Conservation (phyloP, 2,113 vertebrate species). For the Amazona guildingii region DNA sequence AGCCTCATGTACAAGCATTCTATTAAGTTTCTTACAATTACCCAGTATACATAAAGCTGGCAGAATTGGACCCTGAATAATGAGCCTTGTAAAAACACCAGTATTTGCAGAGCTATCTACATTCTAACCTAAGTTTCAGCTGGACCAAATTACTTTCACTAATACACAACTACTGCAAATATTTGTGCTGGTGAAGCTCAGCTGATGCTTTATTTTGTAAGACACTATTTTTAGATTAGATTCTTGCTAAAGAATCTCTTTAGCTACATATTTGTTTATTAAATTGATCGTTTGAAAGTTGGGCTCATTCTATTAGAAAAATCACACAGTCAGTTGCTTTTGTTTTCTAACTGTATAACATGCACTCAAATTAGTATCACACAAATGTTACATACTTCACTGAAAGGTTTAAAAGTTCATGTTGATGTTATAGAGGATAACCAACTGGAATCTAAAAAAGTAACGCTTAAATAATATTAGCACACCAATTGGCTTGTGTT, state of each 20-base stretch:
- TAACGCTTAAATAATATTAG: background rate
- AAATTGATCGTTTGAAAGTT: background rate
- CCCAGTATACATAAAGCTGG: background rate
- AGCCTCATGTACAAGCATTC: background rate
- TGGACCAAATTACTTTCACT: background rate
- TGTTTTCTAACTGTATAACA: background rate
- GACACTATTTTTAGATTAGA: background rate
- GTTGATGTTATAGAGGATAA: background rate
- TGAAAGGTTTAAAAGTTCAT: background rate
- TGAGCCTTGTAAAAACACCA: background rate
- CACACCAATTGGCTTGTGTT: background rate
- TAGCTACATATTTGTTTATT: background rate
- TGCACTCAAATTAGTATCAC: background rate
- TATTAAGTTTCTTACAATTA: background rate
- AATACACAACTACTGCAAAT: background rate
- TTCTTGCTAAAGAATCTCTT: background rate
- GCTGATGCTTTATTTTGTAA: background rate
- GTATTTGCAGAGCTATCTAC: background rate
- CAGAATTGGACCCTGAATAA: background rate
- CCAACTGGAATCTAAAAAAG: background rate
- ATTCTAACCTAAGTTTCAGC: background rate
- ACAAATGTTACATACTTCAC: background rate
- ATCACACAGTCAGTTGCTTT: background rate
- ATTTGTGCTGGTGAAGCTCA: background rate
- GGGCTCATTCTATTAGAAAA: background rate